Conservation (phyloP, 2,113 vertebrate genomes). For the Oncorhynchus keta region DNA sequence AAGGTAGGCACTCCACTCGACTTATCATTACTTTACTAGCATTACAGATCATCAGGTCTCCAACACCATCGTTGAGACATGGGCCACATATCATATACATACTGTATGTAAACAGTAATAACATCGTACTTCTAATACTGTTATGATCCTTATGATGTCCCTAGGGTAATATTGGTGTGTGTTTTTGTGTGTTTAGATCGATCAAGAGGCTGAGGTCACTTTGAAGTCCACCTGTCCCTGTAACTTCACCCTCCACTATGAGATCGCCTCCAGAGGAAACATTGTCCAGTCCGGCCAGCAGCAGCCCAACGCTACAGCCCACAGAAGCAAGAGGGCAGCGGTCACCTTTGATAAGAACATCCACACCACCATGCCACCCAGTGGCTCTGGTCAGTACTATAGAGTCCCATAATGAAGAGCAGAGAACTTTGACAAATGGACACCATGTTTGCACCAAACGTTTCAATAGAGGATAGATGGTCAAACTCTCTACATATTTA, state of each 20-base stretch:
- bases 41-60: slow-evolving; percentile 12
- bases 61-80: no score
- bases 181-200: slow-evolving; percentile 69
- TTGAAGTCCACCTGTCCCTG: slow-evolving; percentile 90
- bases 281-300: slow-evolving; percentile 85
- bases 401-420: no score
- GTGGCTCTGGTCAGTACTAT: slow-evolving; percentile 62
- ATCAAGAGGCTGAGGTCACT: slow-evolving; percentile 79
- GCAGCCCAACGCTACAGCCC: slow-evolving; percentile 69
- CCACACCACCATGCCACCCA: slow-evolving; percentile 60
- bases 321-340: slow-evolving; percentile 74
- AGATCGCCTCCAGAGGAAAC: slow-evolving; percentile 86
- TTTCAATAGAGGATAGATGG: not conserved
- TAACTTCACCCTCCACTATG: slow-evolving; percentile 88
- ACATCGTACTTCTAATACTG: no score
- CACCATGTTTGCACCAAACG: not conserved
- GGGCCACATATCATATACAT: no score
- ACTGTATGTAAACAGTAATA: no score
- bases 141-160: no score
- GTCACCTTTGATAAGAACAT: slow-evolving; percentile 76
- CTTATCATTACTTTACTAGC: not conserved
- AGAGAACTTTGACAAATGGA: no score
- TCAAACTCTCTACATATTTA: no score
- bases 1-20: slow-evolving; percentile 66
- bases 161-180: not conserved